Conservation (phyloP, 2,888 invertebrate genomes). For the Mythimna ferrago region DNA sequence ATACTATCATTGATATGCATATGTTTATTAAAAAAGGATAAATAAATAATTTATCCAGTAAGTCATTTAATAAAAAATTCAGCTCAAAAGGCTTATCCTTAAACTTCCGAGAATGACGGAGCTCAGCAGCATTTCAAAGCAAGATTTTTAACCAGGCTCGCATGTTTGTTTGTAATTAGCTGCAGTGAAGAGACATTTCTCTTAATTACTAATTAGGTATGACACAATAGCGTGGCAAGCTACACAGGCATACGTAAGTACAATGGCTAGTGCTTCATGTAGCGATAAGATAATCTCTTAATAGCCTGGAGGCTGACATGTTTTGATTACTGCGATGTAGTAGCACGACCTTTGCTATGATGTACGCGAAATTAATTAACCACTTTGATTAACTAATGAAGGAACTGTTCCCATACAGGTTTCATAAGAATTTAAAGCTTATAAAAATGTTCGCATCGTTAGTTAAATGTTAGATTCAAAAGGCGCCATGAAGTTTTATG, state of each 20-base stretch:
- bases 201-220: conserved; percentile 57
- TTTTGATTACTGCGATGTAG: conserved; percentile 59
- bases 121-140: conserved; percentile 8
- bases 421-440: conserved; percentile 1
- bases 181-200: conserved; percentile 51
- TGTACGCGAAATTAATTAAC: conserved; percentile 26
- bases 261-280: conserved; percentile 55
- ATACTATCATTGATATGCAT: neutral
- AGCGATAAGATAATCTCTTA: conserved; percentile 72
- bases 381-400: conserved; percentile 27
- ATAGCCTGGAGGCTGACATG: conserved; percentile 66
- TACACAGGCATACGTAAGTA: conserved; percentile 36
- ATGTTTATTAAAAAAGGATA: neutral
- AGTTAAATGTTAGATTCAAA: conserved; percentile 53
- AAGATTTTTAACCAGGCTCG: conserved; percentile 29
- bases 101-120: neutral
- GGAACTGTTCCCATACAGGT: neutral
- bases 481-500: conserved; percentile 61
- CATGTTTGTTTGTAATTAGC: conserved; percentile 58
- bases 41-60: neutral
- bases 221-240: conserved; percentile 49
- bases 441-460: conserved; percentile 55
- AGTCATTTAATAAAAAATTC: neutral
- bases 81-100: neutral
- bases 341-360: conserved; percentile 20